phyloP scores from a whole-genome alignment of 2,113 vertebrate genomes.

The Rhabdomys dilectus region DNA sequence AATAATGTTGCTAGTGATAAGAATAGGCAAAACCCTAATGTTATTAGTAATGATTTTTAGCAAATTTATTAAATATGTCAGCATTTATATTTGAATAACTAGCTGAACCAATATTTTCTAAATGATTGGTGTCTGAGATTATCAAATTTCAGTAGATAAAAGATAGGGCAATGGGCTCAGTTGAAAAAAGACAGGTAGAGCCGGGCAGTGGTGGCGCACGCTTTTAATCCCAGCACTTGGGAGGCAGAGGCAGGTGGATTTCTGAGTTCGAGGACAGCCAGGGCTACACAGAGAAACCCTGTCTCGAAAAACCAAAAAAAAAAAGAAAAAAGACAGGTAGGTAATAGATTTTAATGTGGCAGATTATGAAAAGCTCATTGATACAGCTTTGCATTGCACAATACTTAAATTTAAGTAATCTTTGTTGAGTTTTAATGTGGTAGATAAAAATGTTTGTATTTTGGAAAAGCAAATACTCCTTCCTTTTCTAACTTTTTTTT shows the following conservation, averaged over 20 bases:
- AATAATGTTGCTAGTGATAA: constrained; percentile 35
- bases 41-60: background rate
- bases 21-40: constrained; percentile 39
- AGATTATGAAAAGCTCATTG: constrained; percentile 33
- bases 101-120: constrained; percentile 18
- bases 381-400: background rate
- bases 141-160: background rate
- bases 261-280: too few species aligned
- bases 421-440: constrained; percentile 11
- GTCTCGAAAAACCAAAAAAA: too few species aligned
- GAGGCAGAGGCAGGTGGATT: too few species aligned
- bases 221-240: too few species aligned
- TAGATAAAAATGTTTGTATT: background rate
- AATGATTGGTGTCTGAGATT: background rate
- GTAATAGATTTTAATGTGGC: constrained; percentile 13
- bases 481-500: background rate
- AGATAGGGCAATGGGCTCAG: background rate
- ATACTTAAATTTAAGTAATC: background rate
- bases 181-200: background rate
- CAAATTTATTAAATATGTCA: background rate
- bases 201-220: too few species aligned
- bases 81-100: background rate
- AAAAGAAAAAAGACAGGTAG: background rate
- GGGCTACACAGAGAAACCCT: too few species aligned
- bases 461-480: constrained; percentile 8